phyloP scores from a whole-genome alignment of 2,888 invertebrate species.

The Leptopterna dolabrata region DNA sequence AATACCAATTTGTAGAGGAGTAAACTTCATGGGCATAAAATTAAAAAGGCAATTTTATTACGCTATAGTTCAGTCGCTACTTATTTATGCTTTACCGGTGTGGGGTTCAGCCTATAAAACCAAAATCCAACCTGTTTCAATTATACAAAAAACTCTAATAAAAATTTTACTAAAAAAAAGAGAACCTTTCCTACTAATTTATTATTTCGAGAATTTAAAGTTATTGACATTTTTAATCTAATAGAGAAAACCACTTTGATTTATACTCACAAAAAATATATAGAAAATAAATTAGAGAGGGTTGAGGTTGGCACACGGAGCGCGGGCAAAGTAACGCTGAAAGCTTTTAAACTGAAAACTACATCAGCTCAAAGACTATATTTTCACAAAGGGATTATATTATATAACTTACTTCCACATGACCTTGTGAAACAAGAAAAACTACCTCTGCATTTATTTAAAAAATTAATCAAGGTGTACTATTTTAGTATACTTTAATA shows the following conservation, averaged over 20 bases:
- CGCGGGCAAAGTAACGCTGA: slow-evolving; percentile 8
- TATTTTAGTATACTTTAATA: not conserved
- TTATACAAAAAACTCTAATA: slow-evolving; percentile 12
- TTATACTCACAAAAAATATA: not conserved
- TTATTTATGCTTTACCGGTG: slow-evolving; percentile 4
- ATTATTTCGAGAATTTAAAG: slow-evolving; percentile 10
- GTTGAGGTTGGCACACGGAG: slow-evolving; percentile 4
- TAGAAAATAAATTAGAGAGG: not conserved
- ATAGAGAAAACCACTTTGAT: slow-evolving; percentile 30
- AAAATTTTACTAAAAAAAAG: slow-evolving; percentile 3
- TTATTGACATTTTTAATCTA: slow-evolving; percentile 3
- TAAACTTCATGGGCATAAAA: slow-evolving; percentile 14
- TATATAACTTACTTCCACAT: slow-evolving; percentile 11
- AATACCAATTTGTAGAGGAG: not conserved
- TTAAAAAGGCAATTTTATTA: slow-evolving; percentile 19
- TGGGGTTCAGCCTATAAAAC: not conserved
- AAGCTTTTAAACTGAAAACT: slow-evolving; percentile 27
- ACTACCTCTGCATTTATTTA: not conserved
- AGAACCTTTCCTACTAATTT: slow-evolving; percentile 22
- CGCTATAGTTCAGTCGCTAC: slow-evolving; percentile 22
- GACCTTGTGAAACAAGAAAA: not conserved
- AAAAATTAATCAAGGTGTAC: slow-evolving; percentile 9
- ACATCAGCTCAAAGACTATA: not conserved
- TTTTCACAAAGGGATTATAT: slow-evolving; percentile 14
- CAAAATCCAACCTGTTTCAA: not conserved